Conservation (phyloP, 2,113 vertebrate species). For the Cinclus mexicanus region DNA sequence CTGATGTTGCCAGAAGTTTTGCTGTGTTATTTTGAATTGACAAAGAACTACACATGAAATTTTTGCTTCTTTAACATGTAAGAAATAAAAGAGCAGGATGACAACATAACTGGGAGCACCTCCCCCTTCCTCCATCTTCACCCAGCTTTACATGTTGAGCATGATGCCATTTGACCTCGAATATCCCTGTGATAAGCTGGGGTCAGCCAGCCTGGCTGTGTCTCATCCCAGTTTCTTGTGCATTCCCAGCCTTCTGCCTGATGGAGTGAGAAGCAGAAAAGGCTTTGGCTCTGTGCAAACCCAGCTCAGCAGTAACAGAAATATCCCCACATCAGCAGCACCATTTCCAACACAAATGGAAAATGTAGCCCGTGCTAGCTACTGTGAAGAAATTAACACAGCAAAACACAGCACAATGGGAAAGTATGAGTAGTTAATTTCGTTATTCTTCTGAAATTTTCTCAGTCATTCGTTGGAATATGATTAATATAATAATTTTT, state of each 20-base stretch:
- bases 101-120: neutral
- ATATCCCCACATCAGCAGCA: neutral
- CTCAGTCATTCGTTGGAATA: neutral
- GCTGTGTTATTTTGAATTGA: neutral
- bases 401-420: neutral
- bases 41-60: neutral
- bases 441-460: neutral
- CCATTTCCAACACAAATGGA: neutral
- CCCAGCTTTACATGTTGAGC: neutral
- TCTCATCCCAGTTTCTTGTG: neutral
- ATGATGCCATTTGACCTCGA: neutral
- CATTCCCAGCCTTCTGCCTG: neutral
- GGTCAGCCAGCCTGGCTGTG: neutral
- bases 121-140: neutral
- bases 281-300: neutral
- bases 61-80: neutral
- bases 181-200: neutral
- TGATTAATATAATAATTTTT: neutral
- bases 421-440: neutral
- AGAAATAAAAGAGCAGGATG: neutral
- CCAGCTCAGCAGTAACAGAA: neutral
- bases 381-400: neutral
- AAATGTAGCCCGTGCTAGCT: neutral
- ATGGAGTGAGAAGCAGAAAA: neutral
- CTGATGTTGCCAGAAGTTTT: neutral